Percentiles rank a stretch among this genome's conserved stretches.
Conservation (phyloP, 2,888 invertebrate species). For the Lepidocyrtinus sp. region DNA sequence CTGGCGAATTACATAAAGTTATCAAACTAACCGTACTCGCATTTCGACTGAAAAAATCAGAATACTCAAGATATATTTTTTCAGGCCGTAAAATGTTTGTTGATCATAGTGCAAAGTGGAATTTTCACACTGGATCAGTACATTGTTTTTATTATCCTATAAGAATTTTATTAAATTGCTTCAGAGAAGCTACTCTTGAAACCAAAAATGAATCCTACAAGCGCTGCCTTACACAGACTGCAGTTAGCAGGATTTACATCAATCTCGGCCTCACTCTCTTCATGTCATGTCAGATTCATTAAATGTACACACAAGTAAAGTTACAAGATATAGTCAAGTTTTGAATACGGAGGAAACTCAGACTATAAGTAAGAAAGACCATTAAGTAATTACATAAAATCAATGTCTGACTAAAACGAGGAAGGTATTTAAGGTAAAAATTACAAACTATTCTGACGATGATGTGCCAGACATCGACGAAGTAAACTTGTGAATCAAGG, state of each 20-base stretch:
- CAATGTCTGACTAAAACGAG: neutral
- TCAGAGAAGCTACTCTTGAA: constrained; percentile 51
- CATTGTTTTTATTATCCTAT: neutral
- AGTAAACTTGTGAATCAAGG: neutral
- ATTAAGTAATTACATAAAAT: constrained; percentile 17
- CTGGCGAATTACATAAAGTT: constrained; percentile 24
- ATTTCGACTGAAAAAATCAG: constrained; percentile 43
- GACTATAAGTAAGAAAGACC: constrained; percentile 1
- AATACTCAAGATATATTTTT: constrained; percentile 40
- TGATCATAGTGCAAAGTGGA: constrained; percentile 33
- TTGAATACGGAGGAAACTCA: too few relatives aligned
- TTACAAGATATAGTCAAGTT: too few relatives aligned
- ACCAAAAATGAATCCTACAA: constrained; percentile 42
- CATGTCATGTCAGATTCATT: neutral
- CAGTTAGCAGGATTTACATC: constrained; percentile 48
- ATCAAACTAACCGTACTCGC: constrained; percentile 47
- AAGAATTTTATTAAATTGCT: constrained; percentile 27
- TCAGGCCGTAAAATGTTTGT: constrained; percentile 45
- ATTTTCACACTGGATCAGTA: constrained; percentile 23
- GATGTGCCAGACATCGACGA: constrained; percentile 49
- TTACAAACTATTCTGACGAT: neutral
- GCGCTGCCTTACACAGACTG: constrained; percentile 38
- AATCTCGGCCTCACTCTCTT: constrained; percentile 38
- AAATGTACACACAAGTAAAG: too few relatives aligned
- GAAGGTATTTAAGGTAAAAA: neutral